Percentiles rank a stretch among this genome's conserved stretches.
Evolutionary conservation across 2,113 vertebrate species (phyloP).

Genomic region (Galbula dea): DNA sequence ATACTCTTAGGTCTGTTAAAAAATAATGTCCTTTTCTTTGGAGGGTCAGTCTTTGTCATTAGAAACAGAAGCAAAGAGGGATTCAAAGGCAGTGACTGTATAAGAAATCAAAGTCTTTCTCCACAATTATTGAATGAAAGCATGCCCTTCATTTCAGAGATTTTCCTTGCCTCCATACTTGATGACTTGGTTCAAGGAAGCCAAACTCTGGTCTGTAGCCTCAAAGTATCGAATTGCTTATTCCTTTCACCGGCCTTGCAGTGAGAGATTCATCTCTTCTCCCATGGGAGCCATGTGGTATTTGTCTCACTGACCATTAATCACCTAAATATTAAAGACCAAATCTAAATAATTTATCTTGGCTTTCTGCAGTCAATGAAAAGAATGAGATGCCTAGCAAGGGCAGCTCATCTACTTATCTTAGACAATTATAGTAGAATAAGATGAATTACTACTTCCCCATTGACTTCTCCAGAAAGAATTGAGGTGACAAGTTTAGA

Average conservation of each 20-base stretch:
- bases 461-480: not conserved
- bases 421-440: not conserved
- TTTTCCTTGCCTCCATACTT: not conserved
- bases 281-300: not conserved
- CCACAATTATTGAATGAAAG: not conserved
- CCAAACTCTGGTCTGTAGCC: not conserved
- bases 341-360: constrained; percentile 36
- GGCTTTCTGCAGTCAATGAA: not conserved
- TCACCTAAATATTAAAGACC: constrained; percentile 24
- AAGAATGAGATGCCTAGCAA: constrained; percentile 5
- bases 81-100: not conserved
- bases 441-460: constrained; percentile 48
- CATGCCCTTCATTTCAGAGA: not conserved
- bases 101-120: not conserved
- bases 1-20: not conserved
- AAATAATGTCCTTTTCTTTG: not conserved
- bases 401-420: not conserved
- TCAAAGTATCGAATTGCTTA: not conserved
- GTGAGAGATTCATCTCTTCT: not conserved
- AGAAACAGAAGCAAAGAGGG: not conserved
- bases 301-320: constrained; percentile 18
- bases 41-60: not conserved
- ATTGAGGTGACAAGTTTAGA: constrained; percentile 37
- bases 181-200: not conserved
- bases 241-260: not conserved